These are phyloP conservation scores for Tribolium castaneum DNA, from an alignment of 1,140 invertebrate genomes.

Conservation along the genomic window DNA sequence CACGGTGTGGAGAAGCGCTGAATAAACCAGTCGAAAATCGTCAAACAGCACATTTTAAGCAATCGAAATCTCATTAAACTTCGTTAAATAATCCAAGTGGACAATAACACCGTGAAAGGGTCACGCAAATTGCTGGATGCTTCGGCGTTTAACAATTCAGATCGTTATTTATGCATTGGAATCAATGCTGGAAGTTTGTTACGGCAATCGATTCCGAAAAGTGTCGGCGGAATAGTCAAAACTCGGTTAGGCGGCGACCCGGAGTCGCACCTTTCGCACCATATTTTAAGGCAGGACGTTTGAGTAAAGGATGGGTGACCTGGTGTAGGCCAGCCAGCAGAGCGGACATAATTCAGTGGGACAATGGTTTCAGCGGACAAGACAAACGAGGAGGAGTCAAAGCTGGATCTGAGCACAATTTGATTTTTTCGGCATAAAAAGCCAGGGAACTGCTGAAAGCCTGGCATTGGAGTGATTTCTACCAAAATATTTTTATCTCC, in stretches of 20 bases:
- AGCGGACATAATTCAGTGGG: constrained; percentile 34
- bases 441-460: no score
- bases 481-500: no score
- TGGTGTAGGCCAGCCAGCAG: constrained; percentile 36
- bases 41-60: not conserved
- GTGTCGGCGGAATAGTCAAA: constrained; percentile 14
- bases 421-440: no score
- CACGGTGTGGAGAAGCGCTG: no score
- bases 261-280: not conserved
- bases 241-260: not conserved
- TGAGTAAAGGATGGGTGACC: constrained; percentile 44
- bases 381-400: not conserved
- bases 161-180: not conserved
- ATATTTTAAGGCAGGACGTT: constrained; percentile 28
- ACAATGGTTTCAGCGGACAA: not conserved
- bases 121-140: not conserved
- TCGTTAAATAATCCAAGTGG: not conserved
- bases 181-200: constrained; percentile 19
- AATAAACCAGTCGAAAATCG: no score
- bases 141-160: not conserved
- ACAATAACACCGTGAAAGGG: not conserved
- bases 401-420: no score
- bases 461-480: no score
- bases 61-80: not conserved
- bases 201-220: constrained; percentile 7